phyloP scores from a whole-genome alignment of 2,888 invertebrate species.

The Amiota minor region DNA sequence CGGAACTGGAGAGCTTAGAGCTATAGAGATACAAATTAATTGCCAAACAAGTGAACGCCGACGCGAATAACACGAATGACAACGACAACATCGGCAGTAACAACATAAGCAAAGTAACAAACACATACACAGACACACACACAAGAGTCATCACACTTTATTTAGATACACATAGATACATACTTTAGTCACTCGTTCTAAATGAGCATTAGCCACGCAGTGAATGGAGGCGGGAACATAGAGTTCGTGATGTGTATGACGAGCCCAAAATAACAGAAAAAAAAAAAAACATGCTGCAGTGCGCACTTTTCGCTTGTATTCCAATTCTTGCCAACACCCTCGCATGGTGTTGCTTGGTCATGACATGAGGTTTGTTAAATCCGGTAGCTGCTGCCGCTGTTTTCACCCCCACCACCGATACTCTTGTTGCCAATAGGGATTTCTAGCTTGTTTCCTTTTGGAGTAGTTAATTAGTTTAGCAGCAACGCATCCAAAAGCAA shows the following conservation, averaged over 20 bases:
- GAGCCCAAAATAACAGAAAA: background rate
- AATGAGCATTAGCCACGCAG: constrained; percentile 15
- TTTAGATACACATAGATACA: background rate
- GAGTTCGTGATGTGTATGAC: too few species aligned
- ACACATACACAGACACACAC: background rate
- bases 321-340: constrained; percentile 27
- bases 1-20: constrained; percentile 16
- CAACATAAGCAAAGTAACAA: background rate
- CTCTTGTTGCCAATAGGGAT: constrained; percentile 16
- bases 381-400: too few species aligned
- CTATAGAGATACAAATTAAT: constrained; percentile 53
- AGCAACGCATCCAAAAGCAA: constrained; percentile 9
- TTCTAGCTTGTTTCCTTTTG: background rate
- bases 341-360: constrained; percentile 36
- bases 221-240: background rate
- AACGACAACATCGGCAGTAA: constrained; percentile 6
- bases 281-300: constrained; percentile 16
- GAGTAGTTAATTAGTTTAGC: constrained; percentile 26
- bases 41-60: constrained; percentile 59
- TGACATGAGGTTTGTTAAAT: constrained; percentile 4
- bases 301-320: constrained; percentile 18
- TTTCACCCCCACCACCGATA: too few species aligned
- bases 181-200: background rate
- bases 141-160: too few species aligned
- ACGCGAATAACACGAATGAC: background rate